Conservation (phyloP, 2,797 vertebrate species). For the Synaphobranchus kaupii region DNA sequence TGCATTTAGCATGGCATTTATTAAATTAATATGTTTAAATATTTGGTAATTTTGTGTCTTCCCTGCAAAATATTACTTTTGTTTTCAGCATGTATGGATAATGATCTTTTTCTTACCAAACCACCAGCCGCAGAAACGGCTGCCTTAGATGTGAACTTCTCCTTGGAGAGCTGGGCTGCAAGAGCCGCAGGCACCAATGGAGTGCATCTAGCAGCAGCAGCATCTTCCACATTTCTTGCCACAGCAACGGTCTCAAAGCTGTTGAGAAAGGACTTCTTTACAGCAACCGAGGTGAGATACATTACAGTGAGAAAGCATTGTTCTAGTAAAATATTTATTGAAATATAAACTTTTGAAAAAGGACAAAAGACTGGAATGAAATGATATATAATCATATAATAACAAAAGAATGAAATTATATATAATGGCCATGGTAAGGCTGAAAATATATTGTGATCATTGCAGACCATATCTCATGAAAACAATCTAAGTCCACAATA, state of each 20-base stretch:
- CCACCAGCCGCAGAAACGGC: slow-evolving; percentile 46
- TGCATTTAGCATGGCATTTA: background rate
- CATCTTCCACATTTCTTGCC: slow-evolving; percentile 74
- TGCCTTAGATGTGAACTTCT: slow-evolving; percentile 57
- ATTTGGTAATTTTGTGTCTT: background rate
- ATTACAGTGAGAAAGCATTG: too few species aligned
- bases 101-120: slow-evolving; percentile 61
- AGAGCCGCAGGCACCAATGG: slow-evolving; percentile 65
- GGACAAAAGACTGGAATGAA: too few species aligned
- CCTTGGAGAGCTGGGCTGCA: slow-evolving; percentile 44
- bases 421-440: too few species aligned
- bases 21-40: background rate
- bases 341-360: too few species aligned
- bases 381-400: too few species aligned
- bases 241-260: slow-evolving; percentile 78
- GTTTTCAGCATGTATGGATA: slow-evolving; percentile 46
- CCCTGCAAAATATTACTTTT: slow-evolving; percentile 37
- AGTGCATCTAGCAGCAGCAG: slow-evolving; percentile 60
- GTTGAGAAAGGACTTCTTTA: slow-evolving; percentile 41
- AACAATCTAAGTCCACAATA: background rate
- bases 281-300: too few species aligned
- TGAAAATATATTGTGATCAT: too few species aligned
- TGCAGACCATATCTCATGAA: too few species aligned
- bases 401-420: too few species aligned
- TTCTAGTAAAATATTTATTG: too few species aligned